Conservation (phyloP, 2,797 vertebrate species). For the Hoplostethus mediterraneus region DNA sequence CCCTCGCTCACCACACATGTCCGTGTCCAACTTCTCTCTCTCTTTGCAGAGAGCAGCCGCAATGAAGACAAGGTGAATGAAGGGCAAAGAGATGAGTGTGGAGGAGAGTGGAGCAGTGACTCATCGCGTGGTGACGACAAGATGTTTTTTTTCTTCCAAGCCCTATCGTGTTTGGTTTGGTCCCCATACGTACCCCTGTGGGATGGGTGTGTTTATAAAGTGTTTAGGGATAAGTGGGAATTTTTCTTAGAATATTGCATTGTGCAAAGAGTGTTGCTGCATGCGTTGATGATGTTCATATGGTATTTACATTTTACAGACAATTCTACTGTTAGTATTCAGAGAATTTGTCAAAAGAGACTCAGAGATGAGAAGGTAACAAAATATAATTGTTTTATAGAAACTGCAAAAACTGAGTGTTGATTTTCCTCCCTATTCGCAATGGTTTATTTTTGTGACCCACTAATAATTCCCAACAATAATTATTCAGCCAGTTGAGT, state of each 20-base stretch:
- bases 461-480: not conserved
- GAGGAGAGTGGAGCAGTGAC: slow-evolving; percentile 66
- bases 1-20: not conserved
- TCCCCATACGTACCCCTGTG: slow-evolving; percentile 32
- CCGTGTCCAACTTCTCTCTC: slow-evolving; percentile 27
- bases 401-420: too few relatives aligned
- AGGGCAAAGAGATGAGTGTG: slow-evolving; percentile 39
- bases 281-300: slow-evolving; percentile 31
- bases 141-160: slow-evolving; percentile 20
- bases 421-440: not conserved
- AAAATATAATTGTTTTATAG: not conserved
- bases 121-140: slow-evolving; percentile 67
- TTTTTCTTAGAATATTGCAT: slow-evolving; percentile 31
- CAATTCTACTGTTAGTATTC: slow-evolving; percentile 1
- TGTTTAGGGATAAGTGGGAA: slow-evolving; percentile 11
- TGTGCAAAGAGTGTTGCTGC: slow-evolving; percentile 37
- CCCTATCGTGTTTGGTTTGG: slow-evolving; percentile 49
- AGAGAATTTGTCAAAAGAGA: not conserved
- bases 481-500: not conserved
- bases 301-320: slow-evolving; percentile 18
- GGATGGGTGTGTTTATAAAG: slow-evolving; percentile 34
- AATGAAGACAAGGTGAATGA: slow-evolving; percentile 59
- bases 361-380: slow-evolving; percentile 1
- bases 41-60: slow-evolving; percentile 77
- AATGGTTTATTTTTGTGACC: not conserved